Evolutionary conservation across 2,797 vertebrate genomes (phyloP).

Genomic region (Rousettus madagascariensis): DNA sequence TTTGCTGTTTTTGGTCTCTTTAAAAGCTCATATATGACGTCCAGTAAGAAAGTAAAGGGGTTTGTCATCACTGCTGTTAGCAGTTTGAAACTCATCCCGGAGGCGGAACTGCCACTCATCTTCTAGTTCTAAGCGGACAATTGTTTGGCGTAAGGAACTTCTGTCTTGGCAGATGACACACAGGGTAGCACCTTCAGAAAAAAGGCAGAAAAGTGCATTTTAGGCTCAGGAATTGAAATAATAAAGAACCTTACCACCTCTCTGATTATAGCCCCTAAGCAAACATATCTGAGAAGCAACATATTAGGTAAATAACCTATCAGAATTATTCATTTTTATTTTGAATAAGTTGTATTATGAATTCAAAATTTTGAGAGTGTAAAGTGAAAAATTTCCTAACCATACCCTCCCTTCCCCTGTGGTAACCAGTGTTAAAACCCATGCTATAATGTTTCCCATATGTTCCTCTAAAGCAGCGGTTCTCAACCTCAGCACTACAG

Average conservation of each 20-base stretch:
- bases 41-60: constrained; percentile 98
- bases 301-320: not conserved
- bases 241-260: not conserved
- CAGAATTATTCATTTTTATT: not conserved
- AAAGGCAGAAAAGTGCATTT: constrained; percentile 50
- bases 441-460: not conserved
- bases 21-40: constrained; percentile 89
- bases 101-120: constrained; percentile 99
- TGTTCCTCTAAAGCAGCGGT: not conserved
- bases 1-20: constrained; percentile 56
- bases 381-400: not conserved
- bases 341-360: not conserved
- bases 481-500: not conserved
- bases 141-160: constrained; percentile 96
- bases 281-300: not conserved
- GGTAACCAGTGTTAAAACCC: not conserved
- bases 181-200: constrained; percentile 92
- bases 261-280: not conserved
- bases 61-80: constrained; percentile 95
- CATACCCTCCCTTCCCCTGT: not conserved
- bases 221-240: not conserved
- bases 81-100: constrained; percentile 98
- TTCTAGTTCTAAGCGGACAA: constrained; percentile 95
- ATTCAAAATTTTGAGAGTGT: not conserved
- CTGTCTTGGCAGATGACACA: constrained; percentile 99